Percentiles rank a stretch among this genome's conserved stretches.
These are phyloP conservation scores for Falco berigora DNA, from an alignment of 2,797 vertebrate species.

Conservation along the genomic window DNA sequence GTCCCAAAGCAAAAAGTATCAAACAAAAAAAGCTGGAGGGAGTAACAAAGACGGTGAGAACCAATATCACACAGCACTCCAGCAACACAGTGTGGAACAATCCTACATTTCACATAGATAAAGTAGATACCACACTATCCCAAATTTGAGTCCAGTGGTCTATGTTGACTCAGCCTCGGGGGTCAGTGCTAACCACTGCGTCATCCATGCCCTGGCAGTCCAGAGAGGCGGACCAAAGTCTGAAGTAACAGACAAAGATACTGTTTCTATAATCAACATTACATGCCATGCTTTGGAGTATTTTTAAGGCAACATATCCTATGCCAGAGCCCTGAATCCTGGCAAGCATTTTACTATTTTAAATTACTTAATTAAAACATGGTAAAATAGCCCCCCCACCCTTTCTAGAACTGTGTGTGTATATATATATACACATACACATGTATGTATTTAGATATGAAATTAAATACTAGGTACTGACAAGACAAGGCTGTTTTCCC, in stretches of 20 bases:
- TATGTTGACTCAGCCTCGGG: background rate
- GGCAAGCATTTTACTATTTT: background rate
- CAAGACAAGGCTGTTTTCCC: background rate
- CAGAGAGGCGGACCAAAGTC: background rate
- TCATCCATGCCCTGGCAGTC: background rate
- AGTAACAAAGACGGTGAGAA: background rate
- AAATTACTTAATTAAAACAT: background rate
- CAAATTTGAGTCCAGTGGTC: background rate
- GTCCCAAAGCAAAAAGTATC: background rate
- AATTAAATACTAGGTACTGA: background rate
- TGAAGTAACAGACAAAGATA: background rate
- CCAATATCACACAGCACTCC: background rate
- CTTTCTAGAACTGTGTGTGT: background rate
- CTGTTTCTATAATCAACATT: background rate
- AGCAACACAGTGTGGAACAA: background rate
- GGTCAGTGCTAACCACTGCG: rapidly evolving
- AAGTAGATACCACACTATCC: background rate
- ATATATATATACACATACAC: background rate
- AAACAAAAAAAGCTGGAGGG: background rate
- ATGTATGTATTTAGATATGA: background rate
- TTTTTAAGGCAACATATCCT: background rate
- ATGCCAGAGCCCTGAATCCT: background rate
- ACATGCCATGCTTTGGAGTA: background rate
- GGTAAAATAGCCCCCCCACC: background rate
- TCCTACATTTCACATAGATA: too few species aligned